Base-by-base conservation (phyloP, 1,140 invertebrate genomes). In the Sycophila sp. region DNA sequence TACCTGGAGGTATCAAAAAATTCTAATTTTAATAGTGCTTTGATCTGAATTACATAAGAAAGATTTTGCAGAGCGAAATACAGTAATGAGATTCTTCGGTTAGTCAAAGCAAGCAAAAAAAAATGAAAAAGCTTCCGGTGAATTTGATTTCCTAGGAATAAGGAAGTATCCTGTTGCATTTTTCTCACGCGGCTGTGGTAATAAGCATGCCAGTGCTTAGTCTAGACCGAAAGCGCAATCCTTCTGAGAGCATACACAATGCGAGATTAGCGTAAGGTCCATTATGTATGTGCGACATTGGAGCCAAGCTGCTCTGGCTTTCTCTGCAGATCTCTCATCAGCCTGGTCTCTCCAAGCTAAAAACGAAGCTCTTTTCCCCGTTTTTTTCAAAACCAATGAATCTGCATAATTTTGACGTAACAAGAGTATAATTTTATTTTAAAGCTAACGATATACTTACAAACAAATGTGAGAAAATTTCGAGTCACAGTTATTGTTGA, bases 221-320 rank as follows among this genome's bases (percentile, higher is more conserved):
- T n/a, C n/a, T n/a, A n/a, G n/a, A 56, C 28, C n/a, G n/a, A 34
- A 56, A 30, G 36, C 17, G 36, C 36, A 26, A 59, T 40, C 40
- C 17, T 40, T 40, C 32, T 19, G 17, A 34, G 34, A 56, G 53
- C 30, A 34, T 11, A 56, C 22, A 34, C 30, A 34, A 59, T 58
- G 22, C 11, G 56, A 59, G 36, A 59, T 59, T 38, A 59, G 22
- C 36, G 30, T 17, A 34, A 56, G 17, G 8, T 34, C 22, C 36
- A 40, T 40, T 40, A 59, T 40, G 19, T n/a, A 19, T n/a, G 36
- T 15, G 56, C 36, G 56, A 59, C 56, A 59, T 59, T 59, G 56
- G 32, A 40, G 26, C 8, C 8, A 34, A 15, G 24, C 49, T 4
- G 38, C 38, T 40, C n/a, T 40, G n/a, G 17, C 38, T 42, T 42